Conservation (phyloP, 30 jellyfish, hydroid and myxozoan species). For the Sanderia malayensis region DNA sequence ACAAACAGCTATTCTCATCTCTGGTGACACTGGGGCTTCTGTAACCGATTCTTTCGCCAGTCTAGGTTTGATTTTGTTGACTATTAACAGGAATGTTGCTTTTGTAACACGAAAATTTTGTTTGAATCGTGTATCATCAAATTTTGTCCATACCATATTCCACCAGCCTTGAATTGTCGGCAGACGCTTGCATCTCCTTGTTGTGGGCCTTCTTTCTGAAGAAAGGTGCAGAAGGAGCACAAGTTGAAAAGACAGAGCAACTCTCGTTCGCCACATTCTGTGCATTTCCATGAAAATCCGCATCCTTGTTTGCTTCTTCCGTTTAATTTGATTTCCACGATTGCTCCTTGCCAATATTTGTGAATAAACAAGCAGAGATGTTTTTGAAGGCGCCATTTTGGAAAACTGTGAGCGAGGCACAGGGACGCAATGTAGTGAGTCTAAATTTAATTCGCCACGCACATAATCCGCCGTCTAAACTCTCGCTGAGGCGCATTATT, state of each 20-base stretch:
- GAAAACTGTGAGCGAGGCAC: no score
- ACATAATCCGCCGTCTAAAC: no score
- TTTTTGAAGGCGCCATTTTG: slow-evolving; percentile 22
- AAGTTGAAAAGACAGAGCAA: slow-evolving; percentile 12
- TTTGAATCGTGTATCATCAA: slow-evolving; percentile 9
- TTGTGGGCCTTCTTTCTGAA: slow-evolving; percentile 12
- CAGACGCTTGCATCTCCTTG: slow-evolving; percentile 28
- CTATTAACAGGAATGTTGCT: slow-evolving; percentile 10
- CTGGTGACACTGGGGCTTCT: slow-evolving; percentile 43
- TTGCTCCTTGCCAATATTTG: neutral
- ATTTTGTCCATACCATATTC: slow-evolving; percentile 18
- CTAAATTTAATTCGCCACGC: no score
- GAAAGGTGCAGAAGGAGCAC: slow-evolving; percentile 4
- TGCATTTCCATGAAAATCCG: neutral
- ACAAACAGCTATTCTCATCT: slow-evolving; percentile 27
- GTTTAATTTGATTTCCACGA: slow-evolving; percentile 7
- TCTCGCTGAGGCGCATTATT: no score
- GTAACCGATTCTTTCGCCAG: slow-evolving; percentile 11
- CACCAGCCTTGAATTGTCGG: slow-evolving; percentile 27
- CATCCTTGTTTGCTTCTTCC: neutral
- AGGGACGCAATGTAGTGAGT: no score
- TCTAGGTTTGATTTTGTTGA: neutral
- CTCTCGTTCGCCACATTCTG: slow-evolving; percentile 4
- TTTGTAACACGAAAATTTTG: slow-evolving; percentile 19
- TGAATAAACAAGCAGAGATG: neutral